Base-by-base conservation (phyloP, 2,113 vertebrate genomes). In the Salvelinus fontinalis region DNA sequence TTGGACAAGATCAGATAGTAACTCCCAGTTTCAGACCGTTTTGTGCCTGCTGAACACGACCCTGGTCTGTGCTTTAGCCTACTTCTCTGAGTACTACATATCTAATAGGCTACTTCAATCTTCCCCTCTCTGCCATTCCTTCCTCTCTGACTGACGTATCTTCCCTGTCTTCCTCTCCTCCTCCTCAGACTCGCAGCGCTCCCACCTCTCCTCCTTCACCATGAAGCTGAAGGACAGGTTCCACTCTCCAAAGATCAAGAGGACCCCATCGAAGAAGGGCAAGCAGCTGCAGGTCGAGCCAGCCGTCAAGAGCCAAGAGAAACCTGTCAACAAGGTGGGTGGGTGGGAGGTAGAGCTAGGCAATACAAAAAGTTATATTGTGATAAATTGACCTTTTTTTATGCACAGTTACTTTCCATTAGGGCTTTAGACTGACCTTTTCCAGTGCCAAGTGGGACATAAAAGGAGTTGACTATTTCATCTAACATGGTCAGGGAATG, bases 211-310 rank as follows among this genome's bases (percentile, higher is more conserved):
- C 83, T 98, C 97, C 6, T 97, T 99, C 94, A 98, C 98, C 74
- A 98, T 98, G 97, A 99, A 99, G 90, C 88, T 99, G 84, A 99
- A 95, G 93, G 97, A 98, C 93, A 99, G 99, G 89, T 99, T 99
- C 93, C 97, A 98, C 85, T 98, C 98, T 2, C 98, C 97, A 80
- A 99, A 99, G 92, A 98, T 98, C 92, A 98, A 98, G 93, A 94
- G 97, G 79, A 99, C 96, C 0, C 98, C 97, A 3, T 99, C 98
- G 16, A 99, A 98, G 93, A 99, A 98, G 86, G 94, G 96, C 74
- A 99, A 98, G 80, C 97, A 96, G 74, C 92, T 88, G 71, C 95
- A 95, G 85, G 92, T 89, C 0, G 98, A 99, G 67, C 93, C 95
- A 51, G 89, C 95, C 0, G 94, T 95, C 86, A 98, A 95, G 84